These are phyloP conservation scores for Amazona vittata DNA, from an alignment of 2,113 vertebrate genomes.

Conservation along the genomic window DNA sequence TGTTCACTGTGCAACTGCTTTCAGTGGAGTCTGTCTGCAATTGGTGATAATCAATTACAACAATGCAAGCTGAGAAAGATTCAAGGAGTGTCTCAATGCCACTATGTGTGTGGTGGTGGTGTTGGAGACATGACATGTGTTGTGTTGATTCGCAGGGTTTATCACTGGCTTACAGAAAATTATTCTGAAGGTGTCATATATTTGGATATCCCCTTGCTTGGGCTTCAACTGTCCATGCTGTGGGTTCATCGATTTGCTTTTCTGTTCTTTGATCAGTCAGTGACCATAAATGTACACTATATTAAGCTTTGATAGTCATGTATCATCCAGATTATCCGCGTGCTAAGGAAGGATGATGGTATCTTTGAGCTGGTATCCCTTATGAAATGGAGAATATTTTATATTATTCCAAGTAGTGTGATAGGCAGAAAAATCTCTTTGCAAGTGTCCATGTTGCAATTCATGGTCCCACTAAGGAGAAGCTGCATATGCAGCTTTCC, in stretches of 20 bases:
- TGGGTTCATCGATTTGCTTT: neutral
- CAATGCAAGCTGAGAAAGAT: neutral
- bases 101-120: neutral
- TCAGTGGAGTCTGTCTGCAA: neutral
- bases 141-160: neutral
- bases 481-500: neutral
- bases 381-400: neutral
- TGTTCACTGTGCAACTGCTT: neutral
- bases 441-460: rapidly evolving
- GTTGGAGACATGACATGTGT: neutral
- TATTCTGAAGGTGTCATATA: neutral
- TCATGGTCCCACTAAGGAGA: neutral
- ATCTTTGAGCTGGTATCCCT: neutral
- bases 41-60: neutral
- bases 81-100: neutral
- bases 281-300: neutral
- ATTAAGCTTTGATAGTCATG: neutral
- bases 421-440: neutral
- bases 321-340: neutral
- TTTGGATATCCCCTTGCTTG: neutral
- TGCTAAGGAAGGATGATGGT: too few species aligned
- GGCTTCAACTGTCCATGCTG: neutral
- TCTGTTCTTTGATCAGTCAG: neutral
- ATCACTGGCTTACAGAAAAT: neutral
- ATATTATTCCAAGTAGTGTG: neutral